Percentiles rank a stretch among this genome's conserved stretches.
phyloP scores from a whole-genome alignment of 2,113 vertebrate species.

The Notarius lentiginosus region DNA sequence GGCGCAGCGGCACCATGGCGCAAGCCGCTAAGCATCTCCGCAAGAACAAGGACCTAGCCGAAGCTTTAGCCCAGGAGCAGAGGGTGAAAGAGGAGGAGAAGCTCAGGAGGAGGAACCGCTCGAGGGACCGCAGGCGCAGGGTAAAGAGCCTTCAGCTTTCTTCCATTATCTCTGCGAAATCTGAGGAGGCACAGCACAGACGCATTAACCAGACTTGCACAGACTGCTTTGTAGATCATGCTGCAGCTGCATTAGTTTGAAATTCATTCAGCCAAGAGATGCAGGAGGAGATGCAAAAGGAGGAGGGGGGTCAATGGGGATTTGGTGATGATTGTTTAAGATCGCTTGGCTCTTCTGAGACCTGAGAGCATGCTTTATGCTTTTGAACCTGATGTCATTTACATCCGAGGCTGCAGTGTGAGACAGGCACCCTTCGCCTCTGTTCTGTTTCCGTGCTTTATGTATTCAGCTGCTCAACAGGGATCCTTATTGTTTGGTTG shows the following conservation, averaged over 20 bases:
- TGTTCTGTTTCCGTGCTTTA: slow-evolving; percentile 32
- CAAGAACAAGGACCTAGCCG: slow-evolving; percentile 96
- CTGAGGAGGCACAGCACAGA: slow-evolving; percentile 50
- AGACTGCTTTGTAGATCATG: slow-evolving; percentile 59
- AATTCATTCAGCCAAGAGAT: slow-evolving; percentile 49
- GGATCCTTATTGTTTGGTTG: slow-evolving; percentile 21
- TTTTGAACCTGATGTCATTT: slow-evolving; percentile 38
- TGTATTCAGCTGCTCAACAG: slow-evolving; percentile 42
- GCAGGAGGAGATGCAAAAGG: neutral
- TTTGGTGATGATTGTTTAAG: slow-evolving; percentile 46
- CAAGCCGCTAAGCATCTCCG: slow-evolving; percentile 98
- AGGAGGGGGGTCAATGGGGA: slow-evolving; percentile 40
- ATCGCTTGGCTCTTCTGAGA: slow-evolving; percentile 30
- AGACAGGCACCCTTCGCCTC: neutral
- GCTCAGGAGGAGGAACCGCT: slow-evolving; percentile 90
- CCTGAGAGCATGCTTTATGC: slow-evolving; percentile 19
- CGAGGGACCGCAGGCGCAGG: slow-evolving; percentile 94
- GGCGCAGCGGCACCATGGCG: slow-evolving; percentile 82
- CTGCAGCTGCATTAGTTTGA: slow-evolving; percentile 36
- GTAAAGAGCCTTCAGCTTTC: slow-evolving; percentile 63
- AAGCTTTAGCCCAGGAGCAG: slow-evolving; percentile 91
- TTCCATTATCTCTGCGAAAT: neutral
- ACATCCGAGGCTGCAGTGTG: slow-evolving; percentile 24
- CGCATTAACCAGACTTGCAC: slow-evolving; percentile 56
- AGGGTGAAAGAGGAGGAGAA: slow-evolving; percentile 94